These are phyloP conservation scores for Cotesia glomerata DNA, from an alignment of 1,140 invertebrate genomes.

Conservation along the genomic window DNA sequence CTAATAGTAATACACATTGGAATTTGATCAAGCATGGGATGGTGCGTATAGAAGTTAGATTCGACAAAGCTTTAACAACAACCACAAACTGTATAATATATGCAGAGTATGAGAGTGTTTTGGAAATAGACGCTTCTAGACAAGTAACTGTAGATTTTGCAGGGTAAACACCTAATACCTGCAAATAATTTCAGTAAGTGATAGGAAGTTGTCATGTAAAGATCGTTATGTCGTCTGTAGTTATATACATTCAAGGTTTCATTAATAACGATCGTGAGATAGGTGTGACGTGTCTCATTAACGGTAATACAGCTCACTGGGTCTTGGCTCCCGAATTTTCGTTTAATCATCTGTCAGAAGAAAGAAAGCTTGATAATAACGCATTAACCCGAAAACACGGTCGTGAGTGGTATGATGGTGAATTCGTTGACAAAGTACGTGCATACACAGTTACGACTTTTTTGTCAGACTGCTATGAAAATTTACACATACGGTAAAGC, in stretches of 20 bases:
- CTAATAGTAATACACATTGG: slow-evolving; percentile 45
- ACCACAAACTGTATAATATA: slow-evolving; percentile 34
- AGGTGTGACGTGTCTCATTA: background rate
- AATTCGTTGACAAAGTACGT: too few relatives aligned
- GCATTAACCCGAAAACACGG: too few relatives aligned
- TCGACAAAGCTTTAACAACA: slow-evolving; percentile 47
- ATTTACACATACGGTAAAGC: too few relatives aligned
- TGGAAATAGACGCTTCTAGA: slow-evolving; percentile 4
- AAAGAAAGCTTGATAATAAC: too few relatives aligned
- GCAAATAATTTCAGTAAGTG: background rate
- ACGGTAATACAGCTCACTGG: background rate
- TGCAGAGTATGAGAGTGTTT: slow-evolving; percentile 20
- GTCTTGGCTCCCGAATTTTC: background rate
- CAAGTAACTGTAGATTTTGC: background rate
- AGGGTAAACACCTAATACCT: background rate
- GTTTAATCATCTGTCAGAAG: too few relatives aligned
- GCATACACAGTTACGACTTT: too few relatives aligned
- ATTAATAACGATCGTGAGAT: background rate
- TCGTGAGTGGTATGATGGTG: too few relatives aligned
- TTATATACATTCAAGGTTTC: slow-evolving; percentile 9
- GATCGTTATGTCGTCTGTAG: background rate
- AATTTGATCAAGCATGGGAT: slow-evolving; percentile 46
- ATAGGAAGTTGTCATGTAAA: background rate
- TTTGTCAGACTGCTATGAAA: too few relatives aligned
- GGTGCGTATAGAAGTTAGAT: slow-evolving; percentile 47